These are phyloP conservation scores for Psophia crepitans DNA, from an alignment of 2,113 vertebrate species.

Conservation along the genomic window DNA sequence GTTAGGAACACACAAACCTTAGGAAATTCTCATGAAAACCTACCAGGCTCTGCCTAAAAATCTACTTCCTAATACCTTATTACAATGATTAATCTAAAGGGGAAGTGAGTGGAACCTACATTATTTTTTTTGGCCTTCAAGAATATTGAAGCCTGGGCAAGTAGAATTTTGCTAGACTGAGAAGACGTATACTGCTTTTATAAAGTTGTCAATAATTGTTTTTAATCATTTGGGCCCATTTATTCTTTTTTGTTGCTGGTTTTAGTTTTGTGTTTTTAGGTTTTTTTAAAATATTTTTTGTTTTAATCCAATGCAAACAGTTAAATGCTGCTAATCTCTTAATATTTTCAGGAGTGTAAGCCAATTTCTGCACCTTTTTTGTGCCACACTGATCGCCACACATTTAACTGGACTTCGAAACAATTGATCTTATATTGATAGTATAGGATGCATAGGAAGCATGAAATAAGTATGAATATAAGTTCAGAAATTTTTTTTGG, in stretches of 20 bases:
- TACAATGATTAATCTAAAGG: background rate
- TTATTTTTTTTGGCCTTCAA: background rate
- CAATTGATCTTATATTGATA: background rate
- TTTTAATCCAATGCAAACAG: background rate
- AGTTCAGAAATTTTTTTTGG: background rate
- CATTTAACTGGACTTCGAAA: background rate
- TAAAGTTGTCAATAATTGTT: background rate
- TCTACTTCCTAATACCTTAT: background rate
- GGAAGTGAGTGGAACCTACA: fast-evolving
- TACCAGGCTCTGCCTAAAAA: background rate
- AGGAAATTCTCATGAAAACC: background rate
- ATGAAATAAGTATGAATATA: background rate
- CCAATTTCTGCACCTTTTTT: background rate
- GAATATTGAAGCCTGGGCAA: background rate
- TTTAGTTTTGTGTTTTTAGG: too few species aligned
- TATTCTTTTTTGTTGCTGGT: background rate
- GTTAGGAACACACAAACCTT: background rate
- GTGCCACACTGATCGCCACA: fast-evolving
- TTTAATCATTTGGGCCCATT: background rate
- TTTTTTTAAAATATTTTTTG: background rate
- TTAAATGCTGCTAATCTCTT: background rate
- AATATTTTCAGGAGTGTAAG: background rate
- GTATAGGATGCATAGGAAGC: background rate
- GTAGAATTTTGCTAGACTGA: background rate
- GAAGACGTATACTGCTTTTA: background rate